Evolutionary conservation across 2,113 vertebrate species (phyloP), one percentile per base, ranked within the genome.

Genomic region (Suncus etruscus): DNA sequence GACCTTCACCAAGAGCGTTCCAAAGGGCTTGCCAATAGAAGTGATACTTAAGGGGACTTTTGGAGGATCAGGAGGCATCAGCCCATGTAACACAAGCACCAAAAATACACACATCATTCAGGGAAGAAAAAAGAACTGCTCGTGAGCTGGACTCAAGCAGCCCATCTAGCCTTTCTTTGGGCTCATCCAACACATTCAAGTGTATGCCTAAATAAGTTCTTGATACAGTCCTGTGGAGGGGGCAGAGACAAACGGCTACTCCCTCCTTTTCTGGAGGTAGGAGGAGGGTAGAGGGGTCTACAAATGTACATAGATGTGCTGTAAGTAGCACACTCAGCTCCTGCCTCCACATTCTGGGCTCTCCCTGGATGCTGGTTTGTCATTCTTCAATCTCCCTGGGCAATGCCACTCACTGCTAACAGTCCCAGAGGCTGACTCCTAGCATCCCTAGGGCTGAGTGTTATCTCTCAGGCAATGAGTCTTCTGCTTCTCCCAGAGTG

Each of bases 361-460:
- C 50, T 63, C 32, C 85, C 63, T 11, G 68, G 70, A 32, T 0
- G 1, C 61, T 31, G 72, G 66, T 2, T 76, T 95, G 94, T 91
- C 90, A 78, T n/a, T 94, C 68, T 84, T 76, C 48, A 66, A 47
- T n/a, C 25, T 92, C 83, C 88, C 86, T 74, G 65, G 94, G 94
- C 83, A 86, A 86, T 81, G 88, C 81, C 93, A 88, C 80, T 94
- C 86, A 91, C 58, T 91, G 83, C 86, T 90, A 73, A 91, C 83
- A 31, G 79, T 88, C 88, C 95, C 77, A 47, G 54, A 11, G 88
- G 79, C 93, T 90, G 77, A 88, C 86, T 91, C 63, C 51, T 58
- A 54, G 93, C 1, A 0, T 69, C 78, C 95, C 78, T 81, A 74
- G 47, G 82, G 94, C 91, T 61, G 65, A 89, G 75, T 69, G 85